A percentile compares a stretch with the other conserved stretches of the same genome.
These are phyloP conservation scores for Piliocolobus tephrosceles DNA, from an alignment of 2,113 vertebrate species.

Conservation along the genomic window DNA sequence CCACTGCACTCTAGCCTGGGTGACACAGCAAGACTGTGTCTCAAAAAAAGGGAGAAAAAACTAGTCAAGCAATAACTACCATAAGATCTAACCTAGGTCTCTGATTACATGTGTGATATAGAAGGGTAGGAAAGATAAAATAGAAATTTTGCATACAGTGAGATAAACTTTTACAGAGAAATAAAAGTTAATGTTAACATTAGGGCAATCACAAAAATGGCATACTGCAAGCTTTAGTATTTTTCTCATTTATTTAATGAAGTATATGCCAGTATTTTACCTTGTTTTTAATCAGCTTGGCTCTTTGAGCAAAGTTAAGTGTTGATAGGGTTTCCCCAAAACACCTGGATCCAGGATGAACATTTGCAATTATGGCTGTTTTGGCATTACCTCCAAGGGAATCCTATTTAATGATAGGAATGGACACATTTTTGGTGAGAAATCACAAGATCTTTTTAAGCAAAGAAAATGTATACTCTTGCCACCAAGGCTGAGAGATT, in stretches of 20 bases:
- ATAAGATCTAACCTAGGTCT: neutral
- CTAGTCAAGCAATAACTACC: neutral
- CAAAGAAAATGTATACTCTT: neutral
- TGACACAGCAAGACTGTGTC: too few species aligned
- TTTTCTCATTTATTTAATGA: conserved; percentile 28
- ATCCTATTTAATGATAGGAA: conserved; percentile 86
- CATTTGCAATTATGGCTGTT: conserved; percentile 96
- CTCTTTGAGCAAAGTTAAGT: conserved; percentile 96
- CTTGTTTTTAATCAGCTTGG: conserved; percentile 99
- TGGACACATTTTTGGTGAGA: neutral
- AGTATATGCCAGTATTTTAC: conserved; percentile 76
- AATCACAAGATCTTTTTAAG: neutral
- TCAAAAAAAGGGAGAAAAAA: neutral
- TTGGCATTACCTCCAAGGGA: conserved; percentile 98
- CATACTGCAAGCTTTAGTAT: neutral
- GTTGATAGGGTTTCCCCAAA: conserved; percentile 98
- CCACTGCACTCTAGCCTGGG: too few species aligned
- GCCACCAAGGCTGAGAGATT: neutral
- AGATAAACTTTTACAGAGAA: neutral
- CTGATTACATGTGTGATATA: neutral
- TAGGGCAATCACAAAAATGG: neutral
- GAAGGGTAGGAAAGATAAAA: neutral
- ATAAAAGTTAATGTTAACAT: neutral
- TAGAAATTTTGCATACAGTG: neutral
- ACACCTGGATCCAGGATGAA: conserved; percentile 96